These are phyloP conservation scores for Oreonectes daqikongensis DNA, from an alignment of 2,797 vertebrate species.

Conservation along the genomic window DNA sequence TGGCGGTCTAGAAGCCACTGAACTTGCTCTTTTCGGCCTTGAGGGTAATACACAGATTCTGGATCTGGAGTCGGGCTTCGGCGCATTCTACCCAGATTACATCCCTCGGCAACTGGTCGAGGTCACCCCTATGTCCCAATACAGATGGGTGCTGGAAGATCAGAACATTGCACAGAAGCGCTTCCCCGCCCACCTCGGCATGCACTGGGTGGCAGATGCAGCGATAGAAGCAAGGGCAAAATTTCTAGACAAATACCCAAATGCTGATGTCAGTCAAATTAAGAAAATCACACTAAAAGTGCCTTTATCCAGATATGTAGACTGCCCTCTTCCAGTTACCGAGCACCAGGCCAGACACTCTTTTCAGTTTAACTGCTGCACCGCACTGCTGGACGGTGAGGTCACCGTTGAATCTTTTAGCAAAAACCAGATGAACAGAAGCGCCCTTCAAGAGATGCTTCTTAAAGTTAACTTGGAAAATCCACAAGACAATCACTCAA, in stretches of 20 bases:
- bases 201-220: slow-evolving; percentile 92
- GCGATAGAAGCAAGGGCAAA: slow-evolving; percentile 74
- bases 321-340: slow-evolving; percentile 81
- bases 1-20: slow-evolving; percentile 86
- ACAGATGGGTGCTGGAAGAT: slow-evolving; percentile 85
- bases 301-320: slow-evolving; percentile 84
- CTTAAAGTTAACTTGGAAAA: slow-evolving; percentile 78
- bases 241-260: slow-evolving; percentile 59
- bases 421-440: slow-evolving; percentile 67
- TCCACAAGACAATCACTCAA: slow-evolving; percentile 83
- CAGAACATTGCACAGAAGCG: slow-evolving; percentile 90
- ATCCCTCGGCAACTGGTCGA: slow-evolving; percentile 71
- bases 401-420: slow-evolving; percentile 79
- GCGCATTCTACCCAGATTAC: slow-evolving; percentile 89
- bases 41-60: slow-evolving; percentile 85
- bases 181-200: slow-evolving; percentile 90
- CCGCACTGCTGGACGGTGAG: slow-evolving; percentile 81
- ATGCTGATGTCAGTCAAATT: slow-evolving; percentile 71
- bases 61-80: slow-evolving; percentile 82
- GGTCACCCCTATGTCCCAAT: slow-evolving; percentile 66
- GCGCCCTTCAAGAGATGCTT: slow-evolving; percentile 77
- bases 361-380: slow-evolving; percentile 89
- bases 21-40: slow-evolving; percentile 83
- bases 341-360: slow-evolving; percentile 94
- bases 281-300: slow-evolving; percentile 78